These are phyloP conservation scores for Gymnobelideus leadbeateri DNA, from an alignment of 2,113 vertebrate genomes.

Conservation along the genomic window DNA sequence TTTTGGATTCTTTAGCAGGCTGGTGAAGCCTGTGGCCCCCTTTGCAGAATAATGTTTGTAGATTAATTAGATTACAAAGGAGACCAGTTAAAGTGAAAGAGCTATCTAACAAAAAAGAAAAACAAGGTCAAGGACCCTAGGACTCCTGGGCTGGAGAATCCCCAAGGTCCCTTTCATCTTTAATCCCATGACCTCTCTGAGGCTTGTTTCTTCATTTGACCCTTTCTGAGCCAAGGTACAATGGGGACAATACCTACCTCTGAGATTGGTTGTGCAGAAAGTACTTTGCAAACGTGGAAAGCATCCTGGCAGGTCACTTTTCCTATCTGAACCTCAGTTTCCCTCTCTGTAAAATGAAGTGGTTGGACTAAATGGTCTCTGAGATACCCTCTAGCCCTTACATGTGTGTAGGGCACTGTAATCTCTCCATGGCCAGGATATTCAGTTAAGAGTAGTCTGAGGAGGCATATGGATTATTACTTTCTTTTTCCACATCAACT, in stretches of 20 bases:
- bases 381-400: neutral
- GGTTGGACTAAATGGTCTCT: neutral
- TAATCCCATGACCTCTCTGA: neutral
- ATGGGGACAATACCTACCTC: neutral
- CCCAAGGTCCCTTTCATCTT: neutral
- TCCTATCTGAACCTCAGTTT: neutral
- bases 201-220: neutral
- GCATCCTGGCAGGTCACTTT: neutral
- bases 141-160: neutral
- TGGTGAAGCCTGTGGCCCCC: neutral
- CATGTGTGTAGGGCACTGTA: neutral
- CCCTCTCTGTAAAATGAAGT: neutral
- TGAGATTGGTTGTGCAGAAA: neutral
- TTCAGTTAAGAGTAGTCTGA: neutral
- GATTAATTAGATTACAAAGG: neutral
- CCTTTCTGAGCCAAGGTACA: neutral
- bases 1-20: neutral
- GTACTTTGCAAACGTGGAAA: neutral
- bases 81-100: neutral
- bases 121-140: neutral
- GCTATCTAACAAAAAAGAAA: neutral
- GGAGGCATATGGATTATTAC: neutral
- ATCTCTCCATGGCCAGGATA: neutral
- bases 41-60: neutral
- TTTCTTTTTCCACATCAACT: neutral